A percentile compares a stretch with the other conserved stretches of the same genome.
Evolutionary conservation across 1,140 invertebrate genomes (phyloP).

Genomic region (Pectinophora gossypiella): DNA sequence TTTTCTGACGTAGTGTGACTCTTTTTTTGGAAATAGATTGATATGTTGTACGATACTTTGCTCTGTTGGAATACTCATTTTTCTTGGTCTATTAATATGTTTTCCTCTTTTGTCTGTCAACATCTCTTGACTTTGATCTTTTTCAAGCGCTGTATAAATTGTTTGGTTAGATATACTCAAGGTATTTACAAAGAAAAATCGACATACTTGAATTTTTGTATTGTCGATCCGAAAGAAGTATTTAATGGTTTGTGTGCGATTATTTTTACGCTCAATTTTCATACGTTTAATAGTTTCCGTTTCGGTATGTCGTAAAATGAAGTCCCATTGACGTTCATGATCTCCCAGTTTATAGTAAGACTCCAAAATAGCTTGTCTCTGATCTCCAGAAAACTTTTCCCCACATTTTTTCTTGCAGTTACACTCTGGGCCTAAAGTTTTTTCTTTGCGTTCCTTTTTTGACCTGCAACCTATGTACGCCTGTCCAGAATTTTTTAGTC

Average conservation of each 20-base stretch:
- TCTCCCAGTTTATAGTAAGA: slow-evolving; percentile 15
- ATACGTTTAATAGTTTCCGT: slow-evolving; percentile 19
- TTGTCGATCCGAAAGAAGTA: slow-evolving; percentile 16
- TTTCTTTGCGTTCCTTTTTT: slow-evolving; percentile 16
- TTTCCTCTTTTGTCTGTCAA: slow-evolving; percentile 20
- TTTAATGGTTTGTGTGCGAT: slow-evolving; percentile 21
- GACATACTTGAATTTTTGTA: slow-evolving; percentile 11
- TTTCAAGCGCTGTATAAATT: slow-evolving; percentile 23
- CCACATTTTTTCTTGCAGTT: slow-evolving; percentile 21
- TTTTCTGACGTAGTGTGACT: slow-evolving; percentile 21
- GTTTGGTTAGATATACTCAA: slow-evolving; percentile 17
- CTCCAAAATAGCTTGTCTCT: slow-evolving; percentile 15
- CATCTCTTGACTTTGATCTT: slow-evolving; percentile 11
- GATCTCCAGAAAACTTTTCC: slow-evolving; percentile 6
- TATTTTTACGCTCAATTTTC: slow-evolving; percentile 20
- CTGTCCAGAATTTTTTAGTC: slow-evolving; percentile 17
- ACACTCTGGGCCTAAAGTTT: slow-evolving; percentile 14
- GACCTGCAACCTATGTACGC: slow-evolving; percentile 11
- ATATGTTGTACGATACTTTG: slow-evolving; percentile 22
- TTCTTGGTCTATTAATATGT: slow-evolving; percentile 20
- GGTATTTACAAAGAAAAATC: slow-evolving; percentile 21
- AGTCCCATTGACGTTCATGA: slow-evolving; percentile 20
- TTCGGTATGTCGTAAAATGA: slow-evolving; percentile 15
- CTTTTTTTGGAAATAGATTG: slow-evolving; percentile 16
- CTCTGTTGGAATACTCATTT: slow-evolving; percentile 17